These are phyloP conservation scores for Psittacula cyanocephala DNA, from an alignment of 2,113 vertebrate genomes.

Conservation along the genomic window DNA sequence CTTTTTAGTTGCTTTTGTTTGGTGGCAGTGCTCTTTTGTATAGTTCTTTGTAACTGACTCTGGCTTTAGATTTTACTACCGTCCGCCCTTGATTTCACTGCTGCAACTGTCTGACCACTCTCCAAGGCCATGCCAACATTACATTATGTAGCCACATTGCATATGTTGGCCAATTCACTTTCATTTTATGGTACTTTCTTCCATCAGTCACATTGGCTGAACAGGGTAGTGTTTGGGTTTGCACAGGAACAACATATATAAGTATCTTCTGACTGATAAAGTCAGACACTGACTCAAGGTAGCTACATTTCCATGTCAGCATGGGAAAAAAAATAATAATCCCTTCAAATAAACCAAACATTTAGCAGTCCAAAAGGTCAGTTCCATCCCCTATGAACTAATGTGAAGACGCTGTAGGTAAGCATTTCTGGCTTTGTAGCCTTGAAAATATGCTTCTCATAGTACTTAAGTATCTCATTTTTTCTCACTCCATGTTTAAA, in stretches of 20 bases:
- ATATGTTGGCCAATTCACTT: background rate
- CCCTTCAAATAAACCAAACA: background rate
- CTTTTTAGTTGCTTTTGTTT: background rate
- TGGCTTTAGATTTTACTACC: background rate
- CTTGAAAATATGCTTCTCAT: background rate
- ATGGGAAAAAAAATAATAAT: background rate
- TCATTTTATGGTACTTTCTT: background rate
- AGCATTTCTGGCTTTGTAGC: background rate
- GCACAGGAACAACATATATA: background rate
- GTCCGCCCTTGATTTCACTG: background rate
- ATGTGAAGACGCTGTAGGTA: background rate
- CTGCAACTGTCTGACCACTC: background rate
- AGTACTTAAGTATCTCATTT: background rate
- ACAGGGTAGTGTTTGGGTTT: background rate
- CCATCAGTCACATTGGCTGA: background rate
- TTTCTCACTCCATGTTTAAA: background rate
- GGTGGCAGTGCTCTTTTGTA: background rate
- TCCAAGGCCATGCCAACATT: background rate
- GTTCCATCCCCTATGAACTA: background rate
- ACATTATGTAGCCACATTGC: background rate
- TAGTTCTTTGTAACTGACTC: background rate
- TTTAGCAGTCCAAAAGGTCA: background rate
- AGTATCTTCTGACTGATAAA: background rate
- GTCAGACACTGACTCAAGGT: background rate
- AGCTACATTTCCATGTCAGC: background rate